A percentile compares a stretch with the other conserved stretches of the same genome.
Conservation (phyloP, 2,797 vertebrate genomes). For the Tamandua tetradactyla region DNA sequence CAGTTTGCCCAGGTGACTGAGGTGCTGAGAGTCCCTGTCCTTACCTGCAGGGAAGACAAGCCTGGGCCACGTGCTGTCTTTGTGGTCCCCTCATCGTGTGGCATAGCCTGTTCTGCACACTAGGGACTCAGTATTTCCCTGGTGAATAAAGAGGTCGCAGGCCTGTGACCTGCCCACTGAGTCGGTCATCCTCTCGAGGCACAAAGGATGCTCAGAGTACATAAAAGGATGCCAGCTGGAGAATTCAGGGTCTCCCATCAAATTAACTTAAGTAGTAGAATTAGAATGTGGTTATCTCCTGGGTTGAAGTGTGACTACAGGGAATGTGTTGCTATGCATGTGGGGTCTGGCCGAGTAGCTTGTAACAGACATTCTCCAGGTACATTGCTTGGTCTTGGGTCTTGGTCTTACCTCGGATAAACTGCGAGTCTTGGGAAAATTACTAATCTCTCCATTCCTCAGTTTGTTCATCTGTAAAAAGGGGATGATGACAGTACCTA, state of each 20-base stretch:
- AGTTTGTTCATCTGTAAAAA: neutral
- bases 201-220: neutral
- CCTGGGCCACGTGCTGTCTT: accelerated
- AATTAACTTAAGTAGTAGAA: neutral
- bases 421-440: neutral
- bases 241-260: neutral
- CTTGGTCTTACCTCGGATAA: neutral
- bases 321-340: neutral
- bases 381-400: neutral
- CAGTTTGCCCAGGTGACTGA: neutral
- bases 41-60: neutral
- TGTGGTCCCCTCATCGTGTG: neutral
- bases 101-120: too few relatives aligned
- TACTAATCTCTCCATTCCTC: neutral
- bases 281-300: neutral
- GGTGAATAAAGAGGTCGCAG: neutral
- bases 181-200: neutral
- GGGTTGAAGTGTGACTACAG: neutral
- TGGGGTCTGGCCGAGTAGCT: neutral
- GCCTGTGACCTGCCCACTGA: neutral
- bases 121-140: neutral
- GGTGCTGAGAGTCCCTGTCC: neutral
- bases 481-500: neutral
- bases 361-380: neutral
- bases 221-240: neutral